Conservation (phyloP, 2,113 vertebrate species). For the Chrysochloris asiatica region DNA sequence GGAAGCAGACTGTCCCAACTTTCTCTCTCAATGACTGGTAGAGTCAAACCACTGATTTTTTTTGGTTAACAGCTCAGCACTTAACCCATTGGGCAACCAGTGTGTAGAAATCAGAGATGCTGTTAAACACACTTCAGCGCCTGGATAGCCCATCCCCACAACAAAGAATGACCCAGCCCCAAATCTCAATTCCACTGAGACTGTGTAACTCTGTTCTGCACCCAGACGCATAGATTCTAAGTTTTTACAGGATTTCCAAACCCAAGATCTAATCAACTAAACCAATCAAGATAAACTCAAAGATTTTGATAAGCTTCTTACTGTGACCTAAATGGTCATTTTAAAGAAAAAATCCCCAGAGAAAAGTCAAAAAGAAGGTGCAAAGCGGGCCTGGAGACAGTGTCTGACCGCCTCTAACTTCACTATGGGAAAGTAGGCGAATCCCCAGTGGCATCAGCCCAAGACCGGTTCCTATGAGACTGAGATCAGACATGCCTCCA, state of each 20-base stretch:
- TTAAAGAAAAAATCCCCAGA: not conserved
- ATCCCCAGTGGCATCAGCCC: too few species aligned
- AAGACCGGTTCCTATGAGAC: too few species aligned
- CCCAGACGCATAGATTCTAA: not conserved
- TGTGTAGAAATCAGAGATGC: not conserved
- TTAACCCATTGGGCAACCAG: too few species aligned
- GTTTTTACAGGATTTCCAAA: not conserved
- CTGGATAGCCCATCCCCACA: not conserved
- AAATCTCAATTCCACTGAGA: rapidly evolving
- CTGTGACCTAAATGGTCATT: not conserved
- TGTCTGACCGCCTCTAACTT: too few species aligned
- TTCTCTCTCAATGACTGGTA: too few species aligned
- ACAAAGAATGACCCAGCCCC: rapidly evolving
- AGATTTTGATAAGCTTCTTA: not conserved
- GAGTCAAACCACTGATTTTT: too few species aligned
- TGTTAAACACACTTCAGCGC: rapidly evolving
- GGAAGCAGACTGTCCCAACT: too few species aligned
- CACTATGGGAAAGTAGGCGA: too few species aligned
- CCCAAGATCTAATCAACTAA: not conserved
- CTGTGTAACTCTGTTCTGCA: not conserved
- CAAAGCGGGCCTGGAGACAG: too few species aligned
- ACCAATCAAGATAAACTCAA: not conserved
- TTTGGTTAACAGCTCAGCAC: too few species aligned
- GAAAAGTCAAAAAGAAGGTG: not conserved
- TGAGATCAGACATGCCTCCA: too few species aligned